These are phyloP conservation scores for Apostichopus californicus DNA, from an alignment of 35 echinoderm and acorn worm species.

Conservation along the genomic window DNA sequence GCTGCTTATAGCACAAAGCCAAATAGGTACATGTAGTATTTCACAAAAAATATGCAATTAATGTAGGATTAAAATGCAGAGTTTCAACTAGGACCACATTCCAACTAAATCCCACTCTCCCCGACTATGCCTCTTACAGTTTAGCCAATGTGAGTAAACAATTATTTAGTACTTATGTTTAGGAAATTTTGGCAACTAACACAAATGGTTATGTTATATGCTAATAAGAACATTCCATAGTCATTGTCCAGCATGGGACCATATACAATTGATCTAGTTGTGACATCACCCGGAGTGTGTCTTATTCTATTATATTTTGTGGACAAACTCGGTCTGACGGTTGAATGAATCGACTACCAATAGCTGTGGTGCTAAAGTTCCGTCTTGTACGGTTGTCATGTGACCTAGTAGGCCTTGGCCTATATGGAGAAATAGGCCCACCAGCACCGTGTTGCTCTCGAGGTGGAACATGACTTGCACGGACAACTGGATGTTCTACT, in stretches of 20 bases:
- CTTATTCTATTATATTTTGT: no score
- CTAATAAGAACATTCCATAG: not conserved
- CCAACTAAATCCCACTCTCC: no score
- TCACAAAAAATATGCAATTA: no score
- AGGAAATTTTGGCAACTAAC: not conserved
- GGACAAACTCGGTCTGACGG: not conserved
- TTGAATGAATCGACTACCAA: not conserved
- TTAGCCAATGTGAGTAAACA: no score
- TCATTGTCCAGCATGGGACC: not conserved
- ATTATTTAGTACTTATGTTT: not conserved
- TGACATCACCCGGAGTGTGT: no score
- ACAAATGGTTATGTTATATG: not conserved
- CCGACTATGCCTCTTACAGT: no score
- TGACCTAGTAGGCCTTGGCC: not conserved
- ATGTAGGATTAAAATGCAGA: no score
- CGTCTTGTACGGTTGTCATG: not conserved
- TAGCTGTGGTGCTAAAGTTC: not conserved
- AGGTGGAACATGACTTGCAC: not conserved
- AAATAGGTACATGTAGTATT: no score
- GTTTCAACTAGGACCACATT: no score
- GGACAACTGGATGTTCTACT: not conserved
- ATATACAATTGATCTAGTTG: not conserved
- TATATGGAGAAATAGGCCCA: not conserved
- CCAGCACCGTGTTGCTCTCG: not conserved
- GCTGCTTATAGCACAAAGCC: no score